Conservation (phyloP, 2,797 vertebrate genomes). For the Aphelocoma californica region DNA sequence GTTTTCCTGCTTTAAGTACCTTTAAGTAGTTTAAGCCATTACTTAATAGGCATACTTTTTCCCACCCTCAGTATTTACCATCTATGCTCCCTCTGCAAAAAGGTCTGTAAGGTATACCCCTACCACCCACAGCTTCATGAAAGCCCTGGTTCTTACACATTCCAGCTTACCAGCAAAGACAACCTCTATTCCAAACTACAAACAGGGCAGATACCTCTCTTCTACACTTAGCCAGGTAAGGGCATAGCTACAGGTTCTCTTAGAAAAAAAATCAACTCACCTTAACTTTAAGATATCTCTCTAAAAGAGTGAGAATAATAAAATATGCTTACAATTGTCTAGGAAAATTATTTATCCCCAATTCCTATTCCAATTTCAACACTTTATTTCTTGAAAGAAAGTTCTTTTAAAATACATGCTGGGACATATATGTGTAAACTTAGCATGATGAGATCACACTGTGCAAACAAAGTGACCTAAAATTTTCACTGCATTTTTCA, state of each 20-base stretch:
- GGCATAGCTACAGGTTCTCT: neutral
- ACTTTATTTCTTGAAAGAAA: neutral
- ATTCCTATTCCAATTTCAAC: neutral
- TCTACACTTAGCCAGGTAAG: neutral
- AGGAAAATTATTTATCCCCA: neutral
- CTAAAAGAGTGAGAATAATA: neutral
- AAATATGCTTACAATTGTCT: neutral
- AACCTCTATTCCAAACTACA: neutral
- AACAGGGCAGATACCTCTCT: neutral
- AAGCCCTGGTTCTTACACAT: neutral
- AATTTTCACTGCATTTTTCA: neutral
- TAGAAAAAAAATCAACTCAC: neutral
- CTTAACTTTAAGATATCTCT: neutral
- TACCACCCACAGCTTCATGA: neutral
- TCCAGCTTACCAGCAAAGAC: neutral
- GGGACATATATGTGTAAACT: fast-evolving
- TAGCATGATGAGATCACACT: neutral
- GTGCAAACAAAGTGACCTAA: neutral
- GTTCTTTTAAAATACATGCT: neutral
- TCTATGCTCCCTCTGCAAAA: neutral
- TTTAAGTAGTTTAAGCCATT: neutral
- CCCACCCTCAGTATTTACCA: neutral
- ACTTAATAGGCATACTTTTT: neutral
- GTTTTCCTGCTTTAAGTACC: neutral
- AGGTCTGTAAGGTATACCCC: neutral